Percentiles rank a stretch among this genome's conserved stretches.
Conservation (phyloP, 2,797 vertebrate species). For the Danionella dracula region DNA sequence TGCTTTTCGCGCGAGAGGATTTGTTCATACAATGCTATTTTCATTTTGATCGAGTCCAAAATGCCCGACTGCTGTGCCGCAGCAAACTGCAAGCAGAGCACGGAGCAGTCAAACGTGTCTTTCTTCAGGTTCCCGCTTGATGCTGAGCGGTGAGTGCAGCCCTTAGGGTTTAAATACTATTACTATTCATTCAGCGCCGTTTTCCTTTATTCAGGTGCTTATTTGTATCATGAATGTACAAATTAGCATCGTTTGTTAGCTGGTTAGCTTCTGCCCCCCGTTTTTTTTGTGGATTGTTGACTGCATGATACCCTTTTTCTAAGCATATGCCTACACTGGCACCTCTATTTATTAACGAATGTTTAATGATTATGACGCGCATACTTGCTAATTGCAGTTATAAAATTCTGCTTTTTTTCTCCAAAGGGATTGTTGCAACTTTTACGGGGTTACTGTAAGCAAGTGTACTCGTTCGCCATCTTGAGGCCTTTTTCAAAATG, state of each 20-base stretch:
- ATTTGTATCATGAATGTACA: no score
- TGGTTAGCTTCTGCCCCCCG: conserved; percentile 24
- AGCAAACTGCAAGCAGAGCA: conserved; percentile 70
- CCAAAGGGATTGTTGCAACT: conserved; percentile 17
- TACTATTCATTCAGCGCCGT: background rate
- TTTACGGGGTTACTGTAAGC: conserved; percentile 30
- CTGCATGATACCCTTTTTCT: background rate
- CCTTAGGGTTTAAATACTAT: background rate
- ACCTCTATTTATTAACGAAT: background rate
- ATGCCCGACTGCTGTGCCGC: conserved; percentile 84
- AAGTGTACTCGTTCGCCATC: conserved; percentile 35
- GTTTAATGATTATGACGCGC: background rate
- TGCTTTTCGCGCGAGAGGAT: conserved; percentile 6
- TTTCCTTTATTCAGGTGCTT: background rate
- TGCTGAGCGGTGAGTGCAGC: conserved; percentile 66
- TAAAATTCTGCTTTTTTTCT: background rate
- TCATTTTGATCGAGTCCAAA: conserved; percentile 59
- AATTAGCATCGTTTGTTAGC: conserved; percentile 37
- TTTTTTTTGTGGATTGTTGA: conserved; percentile 32
- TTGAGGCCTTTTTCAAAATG: conserved; percentile 35
- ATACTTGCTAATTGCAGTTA: background rate
- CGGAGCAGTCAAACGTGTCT: conserved; percentile 57
- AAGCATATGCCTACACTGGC: background rate
- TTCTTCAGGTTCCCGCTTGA: conserved; percentile 79
- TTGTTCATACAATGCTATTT: conserved; percentile 35